Evolutionary conservation across 2,888 invertebrate genomes (phyloP), one percentile per base, ranked within the genome.

Genomic region (Pediacus dermestoides): DNA sequence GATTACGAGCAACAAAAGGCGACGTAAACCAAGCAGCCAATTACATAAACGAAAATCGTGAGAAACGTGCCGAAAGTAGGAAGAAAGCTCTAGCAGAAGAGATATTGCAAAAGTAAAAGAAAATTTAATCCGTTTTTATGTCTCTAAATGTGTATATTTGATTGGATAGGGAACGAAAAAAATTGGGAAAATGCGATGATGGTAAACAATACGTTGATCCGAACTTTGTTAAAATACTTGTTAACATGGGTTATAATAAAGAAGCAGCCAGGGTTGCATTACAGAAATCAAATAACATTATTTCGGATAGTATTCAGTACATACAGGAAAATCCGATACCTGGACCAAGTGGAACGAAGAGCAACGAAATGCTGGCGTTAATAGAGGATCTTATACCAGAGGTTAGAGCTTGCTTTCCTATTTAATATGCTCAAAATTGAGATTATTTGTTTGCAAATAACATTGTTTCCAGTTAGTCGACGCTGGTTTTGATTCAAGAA

Each of bases 181-280:
- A 67, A 15, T 66, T 80, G 6, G 82, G 82, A n/a, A 63, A 71
- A 41, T 82, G 82, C 52, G 66, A 58, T 7, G 78, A 80, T 61
- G 81, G 81, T 1, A 64, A 73, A 2, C 71, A 73, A 41, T 72
- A 67, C 52, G 76, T 81, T 13, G 72, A 71, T 50, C 65, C 68
- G 9, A 65, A 66, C 33, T 70, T 75, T 45, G 68, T 78, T 30
- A 68, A 69, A 6, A 75, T 75, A 22, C 64, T 85, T 8, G 69
- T 73, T 16, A 75, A 73, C 23, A 87, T 88, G 86, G 88, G 88
- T 0, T 88, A 75, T 66, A 56, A 74, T 3, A 72, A 75, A 11
- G 70, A 74, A 3, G 63, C 77, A 4, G 80, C 82, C 0, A 64
- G 74, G 0, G 62, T 70, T 2, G 87, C 88, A 1, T 69, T 89